Base-by-base conservation (phyloP, 2,797 vertebrate genomes). In the Danio jaintianensis region DNA sequence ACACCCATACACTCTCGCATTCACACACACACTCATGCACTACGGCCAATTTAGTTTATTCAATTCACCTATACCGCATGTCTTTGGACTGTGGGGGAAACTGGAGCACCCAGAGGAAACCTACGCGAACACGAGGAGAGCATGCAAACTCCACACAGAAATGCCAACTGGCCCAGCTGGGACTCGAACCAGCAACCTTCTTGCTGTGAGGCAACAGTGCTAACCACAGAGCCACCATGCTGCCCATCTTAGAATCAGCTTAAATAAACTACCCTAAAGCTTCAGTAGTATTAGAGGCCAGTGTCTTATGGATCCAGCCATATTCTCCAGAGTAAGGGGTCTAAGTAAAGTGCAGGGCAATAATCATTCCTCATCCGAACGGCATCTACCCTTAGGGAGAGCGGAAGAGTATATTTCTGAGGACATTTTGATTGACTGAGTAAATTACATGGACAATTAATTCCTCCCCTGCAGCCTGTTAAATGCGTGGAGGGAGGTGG, bases 381-480 rank as follows among this genome's bases (percentile, higher is more conserved):
- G 42, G 63, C 78, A 72, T 79, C 80, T 68, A 67, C 81, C 68
- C 59, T 52, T 40, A 15, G 81, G 77, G 52, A 71, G 59, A 73
- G 75, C 12, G 45, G 50, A 63, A 58, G 80, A 59, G 38, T 58
- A 69, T 58, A 63, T 78, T 81, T 68, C 69, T 61, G 75, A 61
- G 38, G 53, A 62, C 56, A 61, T 79, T 77, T 81, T 85, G 80
- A 86, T 85, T 86, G 69, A 88, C 84, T 87, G 79, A 80, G 80
- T 81, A 79, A 85, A 84, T 86, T 82, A 79, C 74, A 82, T 84
- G 72, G 82, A 78, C 85, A 85, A 83, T 85, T 78, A 64, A 86
- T 85, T 67, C 63, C 76, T 79, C 82, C 75, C 71, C 78, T 82
- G 78, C 72, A 80, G 68, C 55, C 79, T 74, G 20, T 71, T 81